phyloP scores from a whole-genome alignment of 2,797 vertebrate species.

The Tapera naevia region DNA sequence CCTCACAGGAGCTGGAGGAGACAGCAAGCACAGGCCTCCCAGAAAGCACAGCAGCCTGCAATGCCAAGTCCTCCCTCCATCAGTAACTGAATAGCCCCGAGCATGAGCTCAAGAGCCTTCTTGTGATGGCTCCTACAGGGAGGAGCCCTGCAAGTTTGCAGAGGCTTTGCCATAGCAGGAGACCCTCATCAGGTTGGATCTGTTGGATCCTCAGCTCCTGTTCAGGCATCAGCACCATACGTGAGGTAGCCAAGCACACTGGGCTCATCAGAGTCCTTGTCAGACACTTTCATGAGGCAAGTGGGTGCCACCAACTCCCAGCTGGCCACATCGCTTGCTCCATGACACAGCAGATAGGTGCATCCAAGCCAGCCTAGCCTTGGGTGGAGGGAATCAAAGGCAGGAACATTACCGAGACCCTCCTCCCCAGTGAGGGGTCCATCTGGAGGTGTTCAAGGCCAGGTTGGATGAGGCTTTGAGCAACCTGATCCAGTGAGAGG shows the following conservation, averaged over 20 bases:
- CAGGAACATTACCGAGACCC: too few species aligned
- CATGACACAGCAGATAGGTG: background rate
- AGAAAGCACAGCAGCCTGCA: background rate
- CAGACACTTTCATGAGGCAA: background rate
- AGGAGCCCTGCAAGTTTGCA: background rate
- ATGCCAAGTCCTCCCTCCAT: background rate
- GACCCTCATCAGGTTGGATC: background rate
- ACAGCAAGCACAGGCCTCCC: background rate
- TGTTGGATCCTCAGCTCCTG: background rate
- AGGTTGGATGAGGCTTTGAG: too few species aligned
- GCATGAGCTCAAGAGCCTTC: background rate
- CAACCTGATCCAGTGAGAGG: too few species aligned
- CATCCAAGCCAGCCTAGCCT: too few species aligned
- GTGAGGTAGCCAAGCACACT: background rate
- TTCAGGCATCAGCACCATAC: background rate
- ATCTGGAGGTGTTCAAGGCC: too few species aligned
- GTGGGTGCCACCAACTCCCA: background rate
- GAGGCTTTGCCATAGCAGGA: background rate
- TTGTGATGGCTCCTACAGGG: background rate
- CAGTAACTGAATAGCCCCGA: background rate
- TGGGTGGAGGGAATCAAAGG: too few species aligned
- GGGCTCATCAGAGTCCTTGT: background rate
- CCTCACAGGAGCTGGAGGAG: background rate
- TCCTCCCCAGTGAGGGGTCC: too few species aligned
- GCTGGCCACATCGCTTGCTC: background rate